A percentile compares a stretch with the other conserved stretches of the same genome.
phyloP scores from a whole-genome alignment of 2,797 vertebrate genomes.

The Heterohyrax brucei region DNA sequence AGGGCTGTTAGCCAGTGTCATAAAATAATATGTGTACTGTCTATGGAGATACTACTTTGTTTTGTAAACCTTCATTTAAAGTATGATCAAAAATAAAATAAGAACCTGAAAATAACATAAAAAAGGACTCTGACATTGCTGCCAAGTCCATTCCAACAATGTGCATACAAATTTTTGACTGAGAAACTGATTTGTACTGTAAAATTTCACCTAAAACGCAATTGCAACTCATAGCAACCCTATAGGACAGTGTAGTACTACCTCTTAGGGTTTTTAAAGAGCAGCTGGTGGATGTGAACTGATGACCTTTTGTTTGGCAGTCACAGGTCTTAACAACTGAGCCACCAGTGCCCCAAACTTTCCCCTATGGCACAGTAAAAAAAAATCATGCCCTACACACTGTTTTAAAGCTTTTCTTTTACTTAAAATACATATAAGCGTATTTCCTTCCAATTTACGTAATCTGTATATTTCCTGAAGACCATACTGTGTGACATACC shows the following conservation, averaged over 20 bases:
- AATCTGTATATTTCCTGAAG: not conserved
- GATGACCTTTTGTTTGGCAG: not conserved
- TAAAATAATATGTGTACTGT: too few species aligned
- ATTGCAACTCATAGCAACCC: not conserved
- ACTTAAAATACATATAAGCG: not conserved
- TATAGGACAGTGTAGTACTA: not conserved
- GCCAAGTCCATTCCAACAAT: too few species aligned
- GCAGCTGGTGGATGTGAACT: not conserved
- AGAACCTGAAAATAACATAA: too few species aligned
- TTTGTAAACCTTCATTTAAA: too few species aligned
- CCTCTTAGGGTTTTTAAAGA: not conserved
- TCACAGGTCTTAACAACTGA: not conserved
- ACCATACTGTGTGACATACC: not conserved
- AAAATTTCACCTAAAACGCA: too few species aligned
- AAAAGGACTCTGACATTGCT: too few species aligned
- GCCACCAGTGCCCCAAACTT: not conserved
- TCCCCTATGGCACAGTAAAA: too few species aligned
- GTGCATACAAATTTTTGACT: too few species aligned
- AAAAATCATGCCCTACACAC: not conserved
- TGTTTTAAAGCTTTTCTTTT: constrained; percentile 52
- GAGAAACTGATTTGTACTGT: too few species aligned
- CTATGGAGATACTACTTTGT: too few species aligned
- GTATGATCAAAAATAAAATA: too few species aligned
- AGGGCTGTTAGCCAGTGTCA: too few species aligned
- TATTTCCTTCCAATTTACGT: constrained; percentile 21